Base-by-base conservation (phyloP, 1,140 invertebrate species). In the Aphidius ervi region DNA sequence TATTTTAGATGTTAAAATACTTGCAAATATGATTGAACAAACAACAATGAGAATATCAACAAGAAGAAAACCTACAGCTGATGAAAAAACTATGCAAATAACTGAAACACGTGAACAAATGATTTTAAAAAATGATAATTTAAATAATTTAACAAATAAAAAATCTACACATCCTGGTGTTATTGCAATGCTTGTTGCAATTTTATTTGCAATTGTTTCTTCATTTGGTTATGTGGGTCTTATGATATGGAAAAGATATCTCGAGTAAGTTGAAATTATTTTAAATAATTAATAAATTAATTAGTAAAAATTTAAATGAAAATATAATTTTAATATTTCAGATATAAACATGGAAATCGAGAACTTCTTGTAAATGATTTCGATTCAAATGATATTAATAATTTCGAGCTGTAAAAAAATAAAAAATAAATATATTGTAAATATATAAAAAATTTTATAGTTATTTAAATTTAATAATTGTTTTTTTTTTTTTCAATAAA, bases 331-430 rank as follows among this genome's bases (percentile, higher is more conserved):
- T 58, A 23, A 23, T 49, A 5, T 72, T 73, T 45, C 50, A 82
- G 80, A 47, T 73, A 71, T 55, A 63, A 71, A 57, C 77, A 80
- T 52, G 78, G 77, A 16, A 78, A 74, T 61, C 68, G 79, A 23
- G 73, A 81, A 45, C 66, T 81, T 50, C 65, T 82, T 3, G 75
- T 81, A 16, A 80, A 82, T 41, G 76, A 79, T 46, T 75, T 76
- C 37, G 76, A 80, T 62, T 67, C 72, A 5, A 74, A 73, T 57
- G 78, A 81, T 63, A 62, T 80, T 42, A 73, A 65, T 41, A 70
- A 81, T 56, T 81, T 81, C 65, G 79, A 81, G 70, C 31, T 61
- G 78, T 82, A 67, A 68, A 56, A 53, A 52, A 40, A 46, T 41
- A 45, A 45, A 45, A 4, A 45, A 3, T 9, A 7, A 45, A 31